Percentiles rank a stretch among this genome's conserved stretches.
phyloP scores from a whole-genome alignment of 2,113 vertebrate species.

The Labrus mixtus region DNA sequence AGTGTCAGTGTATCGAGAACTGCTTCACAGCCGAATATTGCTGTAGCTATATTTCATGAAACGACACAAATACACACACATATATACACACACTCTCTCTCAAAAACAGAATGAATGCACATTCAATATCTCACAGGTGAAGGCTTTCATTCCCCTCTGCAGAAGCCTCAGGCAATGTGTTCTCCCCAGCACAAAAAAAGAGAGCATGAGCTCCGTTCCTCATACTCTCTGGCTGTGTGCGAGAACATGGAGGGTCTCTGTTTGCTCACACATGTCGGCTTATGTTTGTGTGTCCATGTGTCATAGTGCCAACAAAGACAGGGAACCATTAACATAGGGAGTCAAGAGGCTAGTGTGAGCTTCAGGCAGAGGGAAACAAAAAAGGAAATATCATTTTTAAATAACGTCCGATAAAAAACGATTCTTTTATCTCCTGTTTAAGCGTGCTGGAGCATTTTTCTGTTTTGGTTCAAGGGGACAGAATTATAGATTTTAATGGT shows the following conservation, averaged over 20 bases:
- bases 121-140: conserved; percentile 78
- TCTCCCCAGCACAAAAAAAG: conserved; percentile 70
- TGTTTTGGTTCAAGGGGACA: no score
- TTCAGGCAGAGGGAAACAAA: not conserved
- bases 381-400: not conserved
- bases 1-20: conserved; percentile 58
- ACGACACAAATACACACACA: conserved; percentile 19
- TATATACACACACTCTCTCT: conserved; percentile 40
- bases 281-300: conserved; percentile 27
- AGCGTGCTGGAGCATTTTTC: no score
- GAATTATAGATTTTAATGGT: no score
- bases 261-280: not conserved
- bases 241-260: conserved; percentile 4
- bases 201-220: conserved; percentile 74
- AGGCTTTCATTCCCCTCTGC: conserved; percentile 77
- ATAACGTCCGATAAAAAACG: not conserved
- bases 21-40: conserved; percentile 57
- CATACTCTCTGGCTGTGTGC: conserved; percentile 18
- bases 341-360: not conserved
- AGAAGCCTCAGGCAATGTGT: conserved; percentile 72
- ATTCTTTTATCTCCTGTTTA: no score
- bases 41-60: conserved; percentile 61
- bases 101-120: conserved; percentile 68
- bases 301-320: conserved; percentile 39
- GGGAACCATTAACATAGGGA: not conserved